Conservation (phyloP, 2,888 invertebrate genomes). For the Drosophila mettleri region DNA sequence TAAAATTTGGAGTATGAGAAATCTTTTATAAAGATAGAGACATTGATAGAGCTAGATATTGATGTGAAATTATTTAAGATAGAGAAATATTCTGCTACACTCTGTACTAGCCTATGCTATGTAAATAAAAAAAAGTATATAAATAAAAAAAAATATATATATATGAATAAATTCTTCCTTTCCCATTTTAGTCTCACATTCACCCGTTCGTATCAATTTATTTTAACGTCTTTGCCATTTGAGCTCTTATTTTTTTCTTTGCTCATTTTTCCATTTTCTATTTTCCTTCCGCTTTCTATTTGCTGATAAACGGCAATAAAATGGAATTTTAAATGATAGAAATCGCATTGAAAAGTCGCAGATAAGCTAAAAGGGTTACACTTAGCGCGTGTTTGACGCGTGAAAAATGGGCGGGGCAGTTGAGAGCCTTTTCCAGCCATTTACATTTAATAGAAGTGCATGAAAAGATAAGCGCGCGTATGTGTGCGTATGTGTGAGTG, state of each 20-base stretch:
- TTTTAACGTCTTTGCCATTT: conserved; percentile 62
- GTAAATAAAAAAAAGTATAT: not conserved
- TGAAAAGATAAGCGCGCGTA: conserved; percentile 63
- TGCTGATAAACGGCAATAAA: conserved; percentile 68
- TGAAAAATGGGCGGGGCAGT: conserved; percentile 52
- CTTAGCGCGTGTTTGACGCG: conserved; percentile 50
- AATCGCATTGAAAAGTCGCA: conserved; percentile 71
- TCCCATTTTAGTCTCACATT: not conserved
- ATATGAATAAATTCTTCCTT: not conserved
- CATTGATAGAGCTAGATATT: not conserved
- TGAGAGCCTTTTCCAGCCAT: conserved; percentile 69
- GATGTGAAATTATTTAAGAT: not conserved
- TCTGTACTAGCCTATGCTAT: not conserved
- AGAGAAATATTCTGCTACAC: too few relatives aligned
- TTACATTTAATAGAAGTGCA: conserved; percentile 73
- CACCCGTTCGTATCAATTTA: conserved; percentile 65
- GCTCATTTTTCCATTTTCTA: conserved; percentile 28
- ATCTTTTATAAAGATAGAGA: not conserved
- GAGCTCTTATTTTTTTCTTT: conserved; percentile 23
- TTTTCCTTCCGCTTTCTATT: conserved; percentile 47
- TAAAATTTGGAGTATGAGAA: not conserved
- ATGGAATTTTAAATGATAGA: conserved; percentile 76
- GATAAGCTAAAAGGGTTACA: conserved; percentile 69
- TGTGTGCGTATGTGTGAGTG: conserved; percentile 38
- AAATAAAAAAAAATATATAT: not conserved